Evolutionary conservation across 2,113 vertebrate species (phyloP).

Genomic region (Silurus glanis): DNA sequence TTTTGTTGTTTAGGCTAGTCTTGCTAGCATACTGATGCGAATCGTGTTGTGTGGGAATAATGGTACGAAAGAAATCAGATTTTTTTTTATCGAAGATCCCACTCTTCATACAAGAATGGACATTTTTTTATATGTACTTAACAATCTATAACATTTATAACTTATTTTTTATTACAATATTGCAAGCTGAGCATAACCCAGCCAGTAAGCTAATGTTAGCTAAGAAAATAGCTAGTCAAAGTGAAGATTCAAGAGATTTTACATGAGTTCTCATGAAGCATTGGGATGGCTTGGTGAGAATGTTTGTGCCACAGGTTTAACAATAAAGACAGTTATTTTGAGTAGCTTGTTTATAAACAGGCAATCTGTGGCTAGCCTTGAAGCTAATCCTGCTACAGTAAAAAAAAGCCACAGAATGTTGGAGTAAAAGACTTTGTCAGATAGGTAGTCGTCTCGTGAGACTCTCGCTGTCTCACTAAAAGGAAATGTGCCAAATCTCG

Average conservation of each 20-base stretch:
- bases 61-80: not conserved
- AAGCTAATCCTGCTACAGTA: not conserved
- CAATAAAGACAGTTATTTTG: not conserved
- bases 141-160: not conserved
- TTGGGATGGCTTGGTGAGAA: not conserved
- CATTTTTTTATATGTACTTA: not conserved
- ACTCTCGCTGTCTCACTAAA: not conserved
- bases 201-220: not conserved
- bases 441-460: not conserved
- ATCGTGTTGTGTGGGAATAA: not conserved
- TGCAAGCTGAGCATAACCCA: not conserved
- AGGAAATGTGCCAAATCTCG: not conserved
- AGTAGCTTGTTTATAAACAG: not conserved
- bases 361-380: not conserved
- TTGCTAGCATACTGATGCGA: not conserved
- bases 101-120: not conserved
- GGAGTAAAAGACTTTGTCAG: not conserved
- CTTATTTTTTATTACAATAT: not conserved
- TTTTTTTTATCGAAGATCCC: not conserved
- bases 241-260: not conserved
- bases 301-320: not conserved
- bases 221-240: not conserved
- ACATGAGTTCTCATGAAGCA: not conserved
- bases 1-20: not conserved
- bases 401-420: not conserved